phyloP scores from a whole-genome alignment of 2,113 vertebrate species.

The Macquaria ambigua region DNA sequence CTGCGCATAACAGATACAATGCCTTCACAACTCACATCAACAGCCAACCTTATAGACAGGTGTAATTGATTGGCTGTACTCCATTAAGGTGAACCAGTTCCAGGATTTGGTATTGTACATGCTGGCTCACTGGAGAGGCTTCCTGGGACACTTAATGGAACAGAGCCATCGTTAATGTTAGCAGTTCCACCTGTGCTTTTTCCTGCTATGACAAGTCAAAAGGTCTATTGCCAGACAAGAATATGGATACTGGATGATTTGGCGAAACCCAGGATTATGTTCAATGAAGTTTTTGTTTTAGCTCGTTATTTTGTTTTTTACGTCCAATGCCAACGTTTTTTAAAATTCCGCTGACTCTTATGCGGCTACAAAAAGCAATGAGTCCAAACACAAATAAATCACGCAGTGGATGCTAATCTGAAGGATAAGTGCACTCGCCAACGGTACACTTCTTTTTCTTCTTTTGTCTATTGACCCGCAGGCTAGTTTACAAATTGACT shows the following conservation, averaged over 20 bases:
- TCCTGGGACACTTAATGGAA: too few relatives aligned
- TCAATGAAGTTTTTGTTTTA: too few relatives aligned
- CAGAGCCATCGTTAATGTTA: too few relatives aligned
- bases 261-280: too few relatives aligned
- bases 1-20: background rate
- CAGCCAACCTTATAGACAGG: background rate
- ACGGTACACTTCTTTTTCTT: too few relatives aligned
- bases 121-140: background rate
- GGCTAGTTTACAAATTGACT: background rate
- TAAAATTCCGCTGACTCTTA: background rate
- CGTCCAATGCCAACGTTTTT: background rate
- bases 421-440: background rate
- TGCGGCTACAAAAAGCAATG: background rate
- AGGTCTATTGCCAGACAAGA: too few relatives aligned
- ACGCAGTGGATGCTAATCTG: background rate
- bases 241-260: too few relatives aligned
- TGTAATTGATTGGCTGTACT: background rate
- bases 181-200: too few relatives aligned
- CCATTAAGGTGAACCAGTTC: background rate
- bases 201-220: too few relatives aligned
- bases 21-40: background rate
- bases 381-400: conserved; percentile 11
- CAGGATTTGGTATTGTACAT: background rate
- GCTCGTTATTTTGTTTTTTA: too few relatives aligned
- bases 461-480: background rate